These are phyloP conservation scores for Phlogophora meticulosa DNA, from an alignment of 2,888 invertebrate species.

Conservation along the genomic window DNA sequence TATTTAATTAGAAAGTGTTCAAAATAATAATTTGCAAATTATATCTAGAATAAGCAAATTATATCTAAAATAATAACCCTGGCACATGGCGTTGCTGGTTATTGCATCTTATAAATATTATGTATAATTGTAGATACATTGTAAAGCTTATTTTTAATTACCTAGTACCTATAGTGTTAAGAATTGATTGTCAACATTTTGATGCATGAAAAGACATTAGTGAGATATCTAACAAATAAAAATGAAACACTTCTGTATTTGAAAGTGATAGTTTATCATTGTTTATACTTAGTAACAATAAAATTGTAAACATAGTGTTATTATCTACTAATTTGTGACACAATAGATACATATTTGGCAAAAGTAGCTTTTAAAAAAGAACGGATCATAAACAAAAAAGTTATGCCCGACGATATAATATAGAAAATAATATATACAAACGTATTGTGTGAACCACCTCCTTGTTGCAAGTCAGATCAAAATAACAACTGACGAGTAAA, in stretches of 20 bases:
- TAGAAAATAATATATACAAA: not conserved
- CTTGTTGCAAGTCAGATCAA: too few species aligned
- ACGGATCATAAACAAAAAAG: not conserved
- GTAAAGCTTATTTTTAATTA: constrained; percentile 60
- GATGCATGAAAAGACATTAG: constrained; percentile 88
- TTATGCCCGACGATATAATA: not conserved
- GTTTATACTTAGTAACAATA: constrained; percentile 27
- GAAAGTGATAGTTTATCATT: constrained; percentile 44
- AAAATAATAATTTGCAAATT: constrained; percentile 50
- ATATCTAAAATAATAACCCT: constrained; percentile 10
- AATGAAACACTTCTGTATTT: constrained; percentile 60
- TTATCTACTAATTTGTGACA: constrained; percentile 12
- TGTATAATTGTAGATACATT: constrained; percentile 54
- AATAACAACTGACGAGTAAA: too few species aligned
- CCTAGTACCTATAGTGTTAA: constrained; percentile 57
- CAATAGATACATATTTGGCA: not conserved
- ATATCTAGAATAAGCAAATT: constrained; percentile 11
- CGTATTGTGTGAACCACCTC: too few species aligned
- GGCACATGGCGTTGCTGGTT: constrained; percentile 37
- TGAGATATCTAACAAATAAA: constrained; percentile 76
- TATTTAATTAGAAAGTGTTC: constrained; percentile 36
- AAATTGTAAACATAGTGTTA: constrained; percentile 36
- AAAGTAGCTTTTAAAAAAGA: constrained; percentile 18
- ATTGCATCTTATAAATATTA: constrained; percentile 41
- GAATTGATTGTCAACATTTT: constrained; percentile 66